Percentiles rank a stretch among this genome's conserved stretches.
These are phyloP conservation scores for Stylophora pistillata DNA, from an alignment of 64 coral and sea anemone genomes.

Conservation along the genomic window DNA sequence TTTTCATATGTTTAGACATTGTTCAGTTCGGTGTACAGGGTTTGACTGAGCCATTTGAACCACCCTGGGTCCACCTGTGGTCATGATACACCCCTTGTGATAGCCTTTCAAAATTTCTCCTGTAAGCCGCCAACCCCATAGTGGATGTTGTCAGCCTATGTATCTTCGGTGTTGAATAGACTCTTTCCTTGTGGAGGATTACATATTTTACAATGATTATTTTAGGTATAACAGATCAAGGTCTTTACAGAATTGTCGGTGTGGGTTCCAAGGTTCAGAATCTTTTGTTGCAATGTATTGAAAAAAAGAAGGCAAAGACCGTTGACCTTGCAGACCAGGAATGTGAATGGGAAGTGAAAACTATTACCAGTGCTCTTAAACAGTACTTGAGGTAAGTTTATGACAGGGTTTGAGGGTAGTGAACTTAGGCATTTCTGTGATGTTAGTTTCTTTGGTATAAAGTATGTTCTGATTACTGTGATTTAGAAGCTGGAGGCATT, in stretches of 20 bases:
- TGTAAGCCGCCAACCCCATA: too few relatives aligned
- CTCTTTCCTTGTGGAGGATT: background rate
- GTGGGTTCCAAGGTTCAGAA: slow-evolving; percentile 98
- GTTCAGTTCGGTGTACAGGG: too few relatives aligned
- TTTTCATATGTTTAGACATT: too few relatives aligned
- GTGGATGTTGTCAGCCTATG: too few relatives aligned
- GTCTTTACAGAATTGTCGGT: slow-evolving; percentile 94
- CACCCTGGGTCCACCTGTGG: too few relatives aligned
- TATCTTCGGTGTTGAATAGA: too few relatives aligned
- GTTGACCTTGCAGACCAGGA: slow-evolving; percentile 57
- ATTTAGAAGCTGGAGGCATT: background rate
- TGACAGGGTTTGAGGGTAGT: background rate
- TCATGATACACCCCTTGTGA: too few relatives aligned
- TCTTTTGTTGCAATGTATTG: slow-evolving; percentile 84
- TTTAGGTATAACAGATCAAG: slow-evolving; percentile 94
- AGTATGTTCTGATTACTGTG: background rate
- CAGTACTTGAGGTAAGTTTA: slow-evolving; percentile 78
- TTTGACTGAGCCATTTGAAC: too few relatives aligned
- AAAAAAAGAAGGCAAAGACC: slow-evolving; percentile 66
- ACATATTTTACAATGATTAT: background rate
- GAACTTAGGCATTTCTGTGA: background rate
- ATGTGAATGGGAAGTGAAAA: slow-evolving; percentile 91
- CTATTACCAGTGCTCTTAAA: slow-evolving; percentile 87
- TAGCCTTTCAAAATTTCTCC: too few relatives aligned
- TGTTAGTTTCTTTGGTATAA: background rate